Conservation (phyloP, 2,113 vertebrate species). For the Atlantisia rogersi region DNA sequence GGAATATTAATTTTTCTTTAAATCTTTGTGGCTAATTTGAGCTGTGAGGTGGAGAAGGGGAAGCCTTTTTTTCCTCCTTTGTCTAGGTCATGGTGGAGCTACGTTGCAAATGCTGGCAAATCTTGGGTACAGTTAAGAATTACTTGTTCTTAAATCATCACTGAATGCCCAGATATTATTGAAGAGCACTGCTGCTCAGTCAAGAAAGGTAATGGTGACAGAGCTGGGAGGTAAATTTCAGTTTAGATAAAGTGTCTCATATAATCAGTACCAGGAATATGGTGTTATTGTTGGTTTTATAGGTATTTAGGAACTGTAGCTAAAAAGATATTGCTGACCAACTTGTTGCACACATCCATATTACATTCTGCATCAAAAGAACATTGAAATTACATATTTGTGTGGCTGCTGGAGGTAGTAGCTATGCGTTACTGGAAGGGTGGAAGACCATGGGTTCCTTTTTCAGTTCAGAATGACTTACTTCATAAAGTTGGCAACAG, state of each 20-base stretch:
- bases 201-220: not conserved
- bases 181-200: not conserved
- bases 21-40: not conserved
- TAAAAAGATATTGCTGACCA: not conserved
- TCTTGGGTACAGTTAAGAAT: not conserved
- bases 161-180: not conserved
- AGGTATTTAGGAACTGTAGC: not conserved
- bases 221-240: not conserved
- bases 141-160: not conserved
- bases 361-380: not conserved
- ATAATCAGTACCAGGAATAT: not conserved
- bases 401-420: not conserved
- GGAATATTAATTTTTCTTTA: not conserved
- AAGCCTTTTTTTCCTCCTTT: not conserved
- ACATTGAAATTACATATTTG: fast-evolving
- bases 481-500: not conserved
- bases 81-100: not conserved
- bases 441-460: not conserved
- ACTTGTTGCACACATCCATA: not conserved
- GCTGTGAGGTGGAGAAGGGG: not conserved
- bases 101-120: not conserved
- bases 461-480: not conserved
- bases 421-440: not conserved
- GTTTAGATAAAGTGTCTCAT: not conserved
- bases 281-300: not conserved